Percentiles rank a stretch among this genome's conserved stretches.
Conservation (phyloP, 2,888 invertebrate genomes). For the Scaptomyza caliginosa region DNA sequence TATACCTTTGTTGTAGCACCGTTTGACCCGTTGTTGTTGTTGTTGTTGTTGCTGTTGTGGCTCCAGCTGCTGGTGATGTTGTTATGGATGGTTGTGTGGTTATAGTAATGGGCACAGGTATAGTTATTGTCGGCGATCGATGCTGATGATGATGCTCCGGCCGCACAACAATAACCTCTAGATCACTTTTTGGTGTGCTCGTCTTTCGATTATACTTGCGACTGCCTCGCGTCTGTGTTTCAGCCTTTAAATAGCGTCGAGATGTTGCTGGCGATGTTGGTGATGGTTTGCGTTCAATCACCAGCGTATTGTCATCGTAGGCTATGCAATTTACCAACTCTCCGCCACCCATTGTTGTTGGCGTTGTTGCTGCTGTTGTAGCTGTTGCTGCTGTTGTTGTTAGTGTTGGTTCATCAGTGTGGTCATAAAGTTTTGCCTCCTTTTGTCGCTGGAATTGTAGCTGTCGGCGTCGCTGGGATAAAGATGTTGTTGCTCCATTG, state of each 20-base stretch:
- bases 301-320: constrained; percentile 69
- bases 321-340: constrained; percentile 71
- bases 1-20: constrained; percentile 74
- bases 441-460: constrained; percentile 66
- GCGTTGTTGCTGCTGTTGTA: constrained; percentile 6
- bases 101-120: constrained; percentile 58
- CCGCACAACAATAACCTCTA: constrained; percentile 59
- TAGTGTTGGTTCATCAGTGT: constrained; percentile 43
- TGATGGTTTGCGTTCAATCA: constrained; percentile 67
- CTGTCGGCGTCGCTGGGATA: constrained; percentile 65
- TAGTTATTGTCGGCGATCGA: constrained; percentile 68
- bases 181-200: constrained; percentile 52
- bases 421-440: constrained; percentile 69
- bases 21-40: constrained; percentile 37
- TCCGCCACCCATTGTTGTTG: constrained; percentile 54
- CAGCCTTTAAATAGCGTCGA: constrained; percentile 64
- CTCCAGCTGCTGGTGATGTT: constrained; percentile 7
- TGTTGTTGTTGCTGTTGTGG: constrained; percentile 25
- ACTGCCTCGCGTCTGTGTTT: constrained; percentile 62
- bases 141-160: constrained; percentile 69
- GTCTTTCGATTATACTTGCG: constrained; percentile 70
- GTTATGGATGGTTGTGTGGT: neutral
- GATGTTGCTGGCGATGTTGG: constrained; percentile 66
- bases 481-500: constrained; percentile 47
- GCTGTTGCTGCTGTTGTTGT: neutral